phyloP scores from a whole-genome alignment of 2,113 vertebrate species.

The Phyllopteryx taeniolatus region DNA sequence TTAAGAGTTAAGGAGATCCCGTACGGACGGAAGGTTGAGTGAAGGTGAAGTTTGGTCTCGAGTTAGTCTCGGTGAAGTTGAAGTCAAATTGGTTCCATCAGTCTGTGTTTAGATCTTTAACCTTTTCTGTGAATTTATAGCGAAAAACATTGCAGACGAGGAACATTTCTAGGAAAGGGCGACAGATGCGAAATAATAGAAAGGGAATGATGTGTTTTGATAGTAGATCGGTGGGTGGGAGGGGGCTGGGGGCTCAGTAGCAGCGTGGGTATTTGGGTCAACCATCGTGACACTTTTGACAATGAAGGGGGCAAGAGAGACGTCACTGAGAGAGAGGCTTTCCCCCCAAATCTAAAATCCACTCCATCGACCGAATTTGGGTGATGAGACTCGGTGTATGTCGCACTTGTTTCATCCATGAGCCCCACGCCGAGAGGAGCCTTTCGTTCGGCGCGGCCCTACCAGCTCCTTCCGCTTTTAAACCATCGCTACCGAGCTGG shows the following conservation, averaged over 20 bases:
- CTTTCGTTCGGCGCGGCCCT: slow-evolving; percentile 62
- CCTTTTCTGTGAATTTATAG: neutral
- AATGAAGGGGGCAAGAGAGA: slow-evolving; percentile 24
- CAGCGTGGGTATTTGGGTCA: slow-evolving; percentile 68
- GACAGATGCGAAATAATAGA: slow-evolving; percentile 39
- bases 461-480: slow-evolving; percentile 18
- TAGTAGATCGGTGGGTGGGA: slow-evolving; percentile 39
- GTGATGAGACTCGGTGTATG: slow-evolving; percentile 39
- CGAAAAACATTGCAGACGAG: neutral
- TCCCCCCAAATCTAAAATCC: slow-evolving; percentile 5
- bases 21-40: neutral
- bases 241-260: slow-evolving; percentile 18
- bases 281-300: slow-evolving; percentile 35
- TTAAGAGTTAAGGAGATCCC: neutral
- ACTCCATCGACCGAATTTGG: slow-evolving; percentile 5
- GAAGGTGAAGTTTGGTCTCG: no score
- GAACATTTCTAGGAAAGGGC: slow-evolving; percentile 3
- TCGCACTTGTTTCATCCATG: slow-evolving; percentile 68
- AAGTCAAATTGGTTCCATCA: no score
- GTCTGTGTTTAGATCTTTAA: no score
- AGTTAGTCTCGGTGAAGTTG: no score
- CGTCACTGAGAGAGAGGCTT: slow-evolving; percentile 3
- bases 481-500: neutral
- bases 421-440: slow-evolving; percentile 50
- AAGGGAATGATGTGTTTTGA: slow-evolving; percentile 42